These are phyloP conservation scores for Fregata magnificens DNA, from an alignment of 2,113 vertebrate species.

Conservation along the genomic window DNA sequence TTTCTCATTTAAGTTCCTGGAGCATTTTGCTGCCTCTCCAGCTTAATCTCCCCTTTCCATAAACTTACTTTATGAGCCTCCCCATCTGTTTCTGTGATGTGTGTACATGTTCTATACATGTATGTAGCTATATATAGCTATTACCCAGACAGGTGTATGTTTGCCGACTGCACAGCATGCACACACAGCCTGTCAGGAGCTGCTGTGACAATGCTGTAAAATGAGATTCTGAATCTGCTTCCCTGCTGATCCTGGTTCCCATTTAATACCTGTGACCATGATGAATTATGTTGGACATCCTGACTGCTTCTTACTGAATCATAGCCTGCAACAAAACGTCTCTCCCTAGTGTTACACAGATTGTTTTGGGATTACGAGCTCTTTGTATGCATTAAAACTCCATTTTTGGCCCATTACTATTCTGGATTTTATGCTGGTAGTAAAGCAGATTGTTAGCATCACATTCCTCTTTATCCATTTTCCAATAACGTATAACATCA, in stretches of 20 bases:
- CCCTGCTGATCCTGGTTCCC: background rate
- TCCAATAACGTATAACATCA: background rate
- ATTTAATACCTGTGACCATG: background rate
- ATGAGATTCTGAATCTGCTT: background rate
- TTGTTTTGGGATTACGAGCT: background rate
- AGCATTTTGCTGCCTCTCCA: constrained; percentile 52
- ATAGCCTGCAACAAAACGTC: background rate
- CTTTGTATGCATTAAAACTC: background rate
- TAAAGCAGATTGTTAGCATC: background rate
- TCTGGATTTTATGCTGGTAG: background rate
- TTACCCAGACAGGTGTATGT: background rate
- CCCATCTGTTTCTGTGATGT: background rate
- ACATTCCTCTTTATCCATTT: background rate
- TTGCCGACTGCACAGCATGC: background rate
- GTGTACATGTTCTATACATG: background rate
- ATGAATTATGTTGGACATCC: background rate
- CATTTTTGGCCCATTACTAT: background rate
- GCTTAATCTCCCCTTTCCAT: constrained; percentile 41
- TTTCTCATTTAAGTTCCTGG: constrained; percentile 43
- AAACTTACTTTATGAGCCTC: constrained; percentile 29
- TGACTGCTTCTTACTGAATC: background rate
- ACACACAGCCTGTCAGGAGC: background rate
- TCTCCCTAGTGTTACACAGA: background rate
- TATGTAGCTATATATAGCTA: background rate
- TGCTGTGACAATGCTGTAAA: background rate